These are phyloP conservation scores for Tragelaphus eurycerus DNA, from an alignment of 2,797 vertebrate species.

Conservation along the genomic window DNA sequence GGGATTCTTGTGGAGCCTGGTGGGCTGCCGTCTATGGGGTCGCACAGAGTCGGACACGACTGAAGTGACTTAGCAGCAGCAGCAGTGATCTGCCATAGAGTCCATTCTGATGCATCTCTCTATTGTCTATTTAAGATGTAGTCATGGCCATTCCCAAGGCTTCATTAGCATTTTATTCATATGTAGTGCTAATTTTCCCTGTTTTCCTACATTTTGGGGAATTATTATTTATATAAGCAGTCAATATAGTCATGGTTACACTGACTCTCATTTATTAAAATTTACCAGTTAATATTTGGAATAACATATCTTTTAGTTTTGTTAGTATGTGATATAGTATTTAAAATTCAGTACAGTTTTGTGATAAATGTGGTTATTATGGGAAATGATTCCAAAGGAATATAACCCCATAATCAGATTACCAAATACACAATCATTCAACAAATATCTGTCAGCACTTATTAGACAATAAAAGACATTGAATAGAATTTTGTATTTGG, in stretches of 20 bases:
- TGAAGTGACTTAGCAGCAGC: no score
- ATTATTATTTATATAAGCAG: background rate
- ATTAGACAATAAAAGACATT: background rate
- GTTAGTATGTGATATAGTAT: background rate
- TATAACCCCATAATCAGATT: background rate
- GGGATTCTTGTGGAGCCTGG: no score
- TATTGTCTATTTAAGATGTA: background rate
- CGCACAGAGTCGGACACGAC: no score
- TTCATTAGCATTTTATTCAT: background rate
- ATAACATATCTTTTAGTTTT: background rate
- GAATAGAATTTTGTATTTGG: background rate
- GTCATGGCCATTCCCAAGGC: background rate
- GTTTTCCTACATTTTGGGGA: background rate
- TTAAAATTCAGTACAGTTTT: background rate
- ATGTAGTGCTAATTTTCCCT: background rate
- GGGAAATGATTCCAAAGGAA: constrained; percentile 7
- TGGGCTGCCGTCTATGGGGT: no score
- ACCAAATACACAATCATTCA: background rate
- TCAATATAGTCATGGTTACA: background rate
- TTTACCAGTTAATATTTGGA: background rate
- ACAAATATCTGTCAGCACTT: background rate
- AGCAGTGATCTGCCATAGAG: background rate
- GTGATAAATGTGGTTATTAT: background rate
- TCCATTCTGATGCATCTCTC: background rate
- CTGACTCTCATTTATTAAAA: constrained; percentile 11